A percentile compares a stretch with the other conserved stretches of the same genome.
Conservation (phyloP, 2,113 vertebrate species). For the Tragelaphus imberbis region DNA sequence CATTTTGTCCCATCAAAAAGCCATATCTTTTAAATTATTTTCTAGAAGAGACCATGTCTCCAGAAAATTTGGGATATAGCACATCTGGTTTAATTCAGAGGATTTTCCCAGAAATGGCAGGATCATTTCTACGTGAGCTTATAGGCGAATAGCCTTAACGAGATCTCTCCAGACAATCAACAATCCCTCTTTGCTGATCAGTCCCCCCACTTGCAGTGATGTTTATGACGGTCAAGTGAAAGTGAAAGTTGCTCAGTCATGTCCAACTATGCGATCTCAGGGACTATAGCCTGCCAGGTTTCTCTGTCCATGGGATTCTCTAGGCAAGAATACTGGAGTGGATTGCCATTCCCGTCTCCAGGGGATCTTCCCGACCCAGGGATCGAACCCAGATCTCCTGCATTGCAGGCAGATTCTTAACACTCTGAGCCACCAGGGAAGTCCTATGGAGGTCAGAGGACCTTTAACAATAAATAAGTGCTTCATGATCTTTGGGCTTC, state of each 20-base stretch:
- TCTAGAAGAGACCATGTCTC: background rate
- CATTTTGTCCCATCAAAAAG: background rate
- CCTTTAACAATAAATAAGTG: background rate
- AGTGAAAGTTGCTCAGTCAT: background rate
- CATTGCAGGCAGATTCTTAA: background rate
- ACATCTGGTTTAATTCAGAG: background rate
- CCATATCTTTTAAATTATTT: background rate
- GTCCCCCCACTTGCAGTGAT: background rate
- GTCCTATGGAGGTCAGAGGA: background rate
- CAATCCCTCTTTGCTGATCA: background rate
- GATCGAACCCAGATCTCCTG: background rate
- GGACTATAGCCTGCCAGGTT: background rate
- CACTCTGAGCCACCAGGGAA: background rate
- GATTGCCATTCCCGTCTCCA: background rate
- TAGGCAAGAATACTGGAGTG: background rate
- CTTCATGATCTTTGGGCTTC: background rate
- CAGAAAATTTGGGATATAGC: background rate
- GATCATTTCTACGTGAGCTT: background rate
- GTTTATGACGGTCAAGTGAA: background rate
- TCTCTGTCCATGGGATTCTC: background rate
- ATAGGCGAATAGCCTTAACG: background rate
- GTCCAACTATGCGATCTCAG: fast-evolving
- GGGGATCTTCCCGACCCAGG: background rate
- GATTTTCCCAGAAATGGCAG: background rate
- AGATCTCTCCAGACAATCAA: background rate